Percentiles rank a stretch among this genome's conserved stretches.
These are phyloP conservation scores for Calcarius lapponicus DNA, from an alignment of 2,797 vertebrate genomes.

Conservation along the genomic window DNA sequence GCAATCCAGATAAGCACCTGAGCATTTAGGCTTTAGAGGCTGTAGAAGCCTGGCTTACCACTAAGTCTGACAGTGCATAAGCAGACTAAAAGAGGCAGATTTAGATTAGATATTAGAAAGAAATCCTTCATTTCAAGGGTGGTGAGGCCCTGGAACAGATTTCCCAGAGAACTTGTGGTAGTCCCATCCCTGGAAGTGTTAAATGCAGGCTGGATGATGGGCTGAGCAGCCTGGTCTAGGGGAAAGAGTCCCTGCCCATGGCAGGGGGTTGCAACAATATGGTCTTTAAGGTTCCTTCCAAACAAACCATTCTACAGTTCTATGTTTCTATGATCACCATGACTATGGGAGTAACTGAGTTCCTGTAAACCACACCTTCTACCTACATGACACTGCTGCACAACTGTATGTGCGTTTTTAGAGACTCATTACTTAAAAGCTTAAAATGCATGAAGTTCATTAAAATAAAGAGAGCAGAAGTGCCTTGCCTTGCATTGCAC, in stretches of 20 bases:
- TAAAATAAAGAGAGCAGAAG: background rate
- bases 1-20: background rate
- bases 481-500: background rate
- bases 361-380: background rate
- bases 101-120: background rate
- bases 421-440: background rate
- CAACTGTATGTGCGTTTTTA: background rate
- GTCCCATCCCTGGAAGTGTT: background rate
- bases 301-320: background rate
- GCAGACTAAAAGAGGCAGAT: background rate
- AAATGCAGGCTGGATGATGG: background rate
- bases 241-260: background rate
- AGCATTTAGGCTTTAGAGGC: background rate
- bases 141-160: background rate
- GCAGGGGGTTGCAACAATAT: background rate
- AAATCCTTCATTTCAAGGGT: background rate
- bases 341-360: background rate
- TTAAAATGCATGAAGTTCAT: background rate
- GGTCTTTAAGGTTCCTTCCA: background rate
- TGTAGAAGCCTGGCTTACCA: background rate
- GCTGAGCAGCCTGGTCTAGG: background rate
- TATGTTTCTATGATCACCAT: background rate
- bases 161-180: background rate
- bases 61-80: background rate
- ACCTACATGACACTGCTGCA: background rate